Evolutionary conservation across 2,888 invertebrate species (phyloP).

Genomic region (Gnatocerus cornutus): DNA sequence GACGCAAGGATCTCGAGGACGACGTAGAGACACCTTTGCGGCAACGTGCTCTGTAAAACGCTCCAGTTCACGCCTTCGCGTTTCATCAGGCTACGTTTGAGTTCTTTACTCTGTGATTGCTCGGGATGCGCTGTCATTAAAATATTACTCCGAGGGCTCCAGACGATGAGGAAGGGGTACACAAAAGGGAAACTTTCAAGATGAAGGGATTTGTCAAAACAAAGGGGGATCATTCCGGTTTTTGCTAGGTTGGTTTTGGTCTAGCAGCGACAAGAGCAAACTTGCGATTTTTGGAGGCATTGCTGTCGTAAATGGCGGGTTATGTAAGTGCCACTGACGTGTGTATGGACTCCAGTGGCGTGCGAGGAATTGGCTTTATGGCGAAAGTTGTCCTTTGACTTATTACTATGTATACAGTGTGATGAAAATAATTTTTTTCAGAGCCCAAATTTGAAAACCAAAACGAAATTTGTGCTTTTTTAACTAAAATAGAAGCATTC

Average conservation of each 20-base stretch:
- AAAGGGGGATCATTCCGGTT: background rate
- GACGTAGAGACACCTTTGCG: constrained; percentile 18
- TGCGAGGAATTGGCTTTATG: too few relatives aligned
- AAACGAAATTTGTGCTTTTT: too few relatives aligned
- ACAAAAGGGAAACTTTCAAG: background rate
- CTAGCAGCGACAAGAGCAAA: too few relatives aligned
- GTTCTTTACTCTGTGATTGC: constrained; percentile 52
- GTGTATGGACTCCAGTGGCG: too few relatives aligned
- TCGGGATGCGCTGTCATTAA: constrained; percentile 53
- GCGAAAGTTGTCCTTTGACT: too few relatives aligned
- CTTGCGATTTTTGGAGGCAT: too few relatives aligned
- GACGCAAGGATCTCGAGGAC: background rate
- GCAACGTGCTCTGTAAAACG: constrained; percentile 42
- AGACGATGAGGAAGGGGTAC: constrained; percentile 18
- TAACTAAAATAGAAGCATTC: too few relatives aligned
- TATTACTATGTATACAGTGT: too few relatives aligned
- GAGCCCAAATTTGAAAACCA: too few relatives aligned
- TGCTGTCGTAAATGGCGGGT: too few relatives aligned
- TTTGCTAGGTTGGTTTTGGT: background rate
- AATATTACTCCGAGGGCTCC: constrained; percentile 49
- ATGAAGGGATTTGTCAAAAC: constrained; percentile 3
- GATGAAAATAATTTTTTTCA: too few relatives aligned
- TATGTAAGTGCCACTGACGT: too few relatives aligned
- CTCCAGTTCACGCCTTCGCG: constrained; percentile 51
- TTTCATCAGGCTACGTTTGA: constrained; percentile 53